Conservation (phyloP, 2,888 invertebrate species). For the Perizoma flavofasciatum region DNA sequence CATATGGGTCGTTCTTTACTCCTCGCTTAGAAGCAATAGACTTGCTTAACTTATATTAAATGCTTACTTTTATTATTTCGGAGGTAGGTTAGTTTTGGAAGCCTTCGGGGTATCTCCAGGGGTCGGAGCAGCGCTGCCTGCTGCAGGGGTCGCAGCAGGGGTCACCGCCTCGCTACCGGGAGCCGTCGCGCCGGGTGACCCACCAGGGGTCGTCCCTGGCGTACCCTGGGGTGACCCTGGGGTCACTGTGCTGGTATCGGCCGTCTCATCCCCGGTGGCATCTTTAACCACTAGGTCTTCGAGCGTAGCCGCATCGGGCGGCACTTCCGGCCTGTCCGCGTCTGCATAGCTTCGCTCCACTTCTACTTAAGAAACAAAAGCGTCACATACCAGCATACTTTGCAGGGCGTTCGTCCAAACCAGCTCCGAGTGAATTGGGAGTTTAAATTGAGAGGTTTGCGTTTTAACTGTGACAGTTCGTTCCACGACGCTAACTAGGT, state of each 20-base stretch:
- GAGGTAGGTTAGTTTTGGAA: slow-evolving; percentile 33
- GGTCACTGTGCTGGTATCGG: slow-evolving; percentile 3
- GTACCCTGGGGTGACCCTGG: slow-evolving; percentile 24
- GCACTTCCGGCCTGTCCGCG: slow-evolving; percentile 29
- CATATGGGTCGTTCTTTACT: no score
- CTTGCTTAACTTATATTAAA: no score
- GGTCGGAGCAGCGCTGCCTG: slow-evolving; percentile 12
- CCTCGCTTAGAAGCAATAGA: neutral
- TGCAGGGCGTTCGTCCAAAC: slow-evolving; percentile 8
- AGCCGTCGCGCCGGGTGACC: slow-evolving; percentile 24
- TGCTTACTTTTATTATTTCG: neutral
- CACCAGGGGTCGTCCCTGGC: neutral
- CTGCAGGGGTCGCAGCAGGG: slow-evolving; percentile 14
- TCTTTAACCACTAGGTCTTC: no score
- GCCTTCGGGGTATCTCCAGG: slow-evolving; percentile 23
- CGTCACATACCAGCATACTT: slow-evolving; percentile 3
- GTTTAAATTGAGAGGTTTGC: slow-evolving; percentile 39
- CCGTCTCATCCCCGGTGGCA: neutral
- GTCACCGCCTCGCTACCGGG: slow-evolving; percentile 22
- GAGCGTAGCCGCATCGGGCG: neutral
- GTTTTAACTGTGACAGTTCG: no score
- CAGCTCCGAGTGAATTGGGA: slow-evolving; percentile 51
- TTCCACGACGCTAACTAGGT: no score
- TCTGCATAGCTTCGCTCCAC: slow-evolving; percentile 56
- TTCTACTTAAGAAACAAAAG: slow-evolving; percentile 56